Percentiles rank a stretch among this genome's conserved stretches.
Evolutionary conservation across 2,888 invertebrate genomes (phyloP).

Genomic region (Ceratothoa steindachneri): DNA sequence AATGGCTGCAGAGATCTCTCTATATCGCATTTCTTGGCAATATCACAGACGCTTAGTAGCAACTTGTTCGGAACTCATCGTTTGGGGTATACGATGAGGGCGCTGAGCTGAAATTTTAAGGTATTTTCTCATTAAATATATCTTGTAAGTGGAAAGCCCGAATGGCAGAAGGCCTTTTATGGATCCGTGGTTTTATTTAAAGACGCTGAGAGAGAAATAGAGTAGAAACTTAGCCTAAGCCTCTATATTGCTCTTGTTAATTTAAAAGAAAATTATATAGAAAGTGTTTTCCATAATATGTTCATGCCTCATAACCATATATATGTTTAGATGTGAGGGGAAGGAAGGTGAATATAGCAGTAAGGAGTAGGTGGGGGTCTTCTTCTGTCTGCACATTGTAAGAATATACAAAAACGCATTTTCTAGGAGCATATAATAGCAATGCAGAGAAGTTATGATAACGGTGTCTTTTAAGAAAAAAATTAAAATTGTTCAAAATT

Average conservation of each 20-base stretch:
- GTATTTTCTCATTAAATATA: conserved; percentile 11
- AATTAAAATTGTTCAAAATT: too few relatives aligned
- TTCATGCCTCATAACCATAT: neutral
- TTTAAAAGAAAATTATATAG: conserved; percentile 8
- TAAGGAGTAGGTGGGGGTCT: too few relatives aligned
- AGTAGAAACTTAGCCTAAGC: neutral
- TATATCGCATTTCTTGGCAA: conserved; percentile 11
- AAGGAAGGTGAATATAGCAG: too few relatives aligned
- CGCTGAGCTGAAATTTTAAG: conserved; percentile 13
- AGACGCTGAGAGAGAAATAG: neutral
- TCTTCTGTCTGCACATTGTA: too few relatives aligned
- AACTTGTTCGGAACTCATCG: conserved; percentile 6
- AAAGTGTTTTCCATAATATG: conserved; percentile 1
- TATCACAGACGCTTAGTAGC: conserved; percentile 5
- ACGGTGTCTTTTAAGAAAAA: too few relatives aligned
- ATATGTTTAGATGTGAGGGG: conserved; percentile 16
- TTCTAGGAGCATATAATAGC: too few relatives aligned
- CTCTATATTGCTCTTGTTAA: neutral
- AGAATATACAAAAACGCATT: too few relatives aligned
- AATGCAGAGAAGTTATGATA: too few relatives aligned
- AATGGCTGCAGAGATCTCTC: conserved; percentile 10
- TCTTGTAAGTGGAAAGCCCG: conserved; percentile 10
- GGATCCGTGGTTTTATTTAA: conserved; percentile 8
- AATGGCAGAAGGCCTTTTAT: conserved; percentile 10
- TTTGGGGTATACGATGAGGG: conserved; percentile 10